These are phyloP conservation scores for Sebastes jordani DNA, from an alignment of 2,797 vertebrate species.

Conservation along the genomic window DNA sequence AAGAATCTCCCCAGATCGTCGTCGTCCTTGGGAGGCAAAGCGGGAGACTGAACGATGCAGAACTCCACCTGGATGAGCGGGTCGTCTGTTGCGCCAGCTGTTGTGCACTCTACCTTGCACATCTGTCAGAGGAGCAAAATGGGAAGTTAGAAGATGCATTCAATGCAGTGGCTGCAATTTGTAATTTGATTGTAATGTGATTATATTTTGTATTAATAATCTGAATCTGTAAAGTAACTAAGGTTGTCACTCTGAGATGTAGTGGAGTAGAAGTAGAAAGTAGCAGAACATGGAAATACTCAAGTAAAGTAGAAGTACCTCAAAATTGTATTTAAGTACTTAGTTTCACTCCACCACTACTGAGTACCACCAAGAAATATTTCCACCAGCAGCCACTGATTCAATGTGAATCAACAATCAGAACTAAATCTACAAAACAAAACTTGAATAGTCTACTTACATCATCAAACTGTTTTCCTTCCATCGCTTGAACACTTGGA, in stretches of 20 bases:
- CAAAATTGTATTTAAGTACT: too few species aligned
- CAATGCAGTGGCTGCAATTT: too few species aligned
- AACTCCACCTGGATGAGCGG: slow-evolving; percentile 81
- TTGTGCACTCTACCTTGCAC: slow-evolving; percentile 63
- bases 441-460: slow-evolving; percentile 74
- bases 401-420: too few species aligned
- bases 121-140: slow-evolving; percentile 21
- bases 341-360: too few species aligned
- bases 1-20: slow-evolving; percentile 89
- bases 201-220: too few species aligned
- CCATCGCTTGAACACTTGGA: slow-evolving; percentile 65
- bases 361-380: too few species aligned
- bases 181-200: too few species aligned
- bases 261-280: too few species aligned
- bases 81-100: slow-evolving; percentile 53
- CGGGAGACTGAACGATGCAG: slow-evolving; percentile 79
- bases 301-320: too few species aligned
- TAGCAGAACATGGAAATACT: too few species aligned
- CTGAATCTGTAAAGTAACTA: too few species aligned
- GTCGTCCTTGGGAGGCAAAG: slow-evolving; percentile 80
- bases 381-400: background rate
- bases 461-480: slow-evolving; percentile 77
- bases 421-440: background rate
- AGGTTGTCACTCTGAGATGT: too few species aligned
- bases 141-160: background rate